A percentile compares a stretch with the other conserved stretches of the same genome.
Conservation (phyloP, 64 coral and sea anemone genomes). For the Stichodactyla mertensii region DNA sequence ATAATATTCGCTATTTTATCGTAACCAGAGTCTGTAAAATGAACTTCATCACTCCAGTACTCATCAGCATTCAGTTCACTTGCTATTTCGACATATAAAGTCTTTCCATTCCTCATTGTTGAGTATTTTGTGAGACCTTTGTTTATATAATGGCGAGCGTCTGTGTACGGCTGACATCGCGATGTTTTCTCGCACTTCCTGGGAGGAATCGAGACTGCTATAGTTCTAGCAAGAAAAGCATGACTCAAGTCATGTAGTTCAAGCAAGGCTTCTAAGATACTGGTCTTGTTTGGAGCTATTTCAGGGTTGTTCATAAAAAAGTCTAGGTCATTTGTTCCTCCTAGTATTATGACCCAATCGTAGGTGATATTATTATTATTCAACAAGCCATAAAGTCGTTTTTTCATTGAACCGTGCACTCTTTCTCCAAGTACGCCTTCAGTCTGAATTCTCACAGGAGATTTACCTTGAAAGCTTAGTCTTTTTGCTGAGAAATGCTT, state of each 20-base stretch:
- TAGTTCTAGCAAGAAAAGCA: constrained; percentile 1
- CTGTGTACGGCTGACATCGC: not conserved
- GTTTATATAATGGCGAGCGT: not conserved
- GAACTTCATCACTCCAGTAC: not conserved
- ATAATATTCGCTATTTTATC: constrained; percentile 1
- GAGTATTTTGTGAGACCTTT: not conserved
- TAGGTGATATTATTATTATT: not conserved
- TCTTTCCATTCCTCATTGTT: not conserved
- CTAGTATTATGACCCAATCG: not conserved
- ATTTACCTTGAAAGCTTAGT: too few relatives aligned
- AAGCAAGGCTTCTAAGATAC: not conserved
- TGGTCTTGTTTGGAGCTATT: not conserved
- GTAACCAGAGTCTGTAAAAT: not conserved
- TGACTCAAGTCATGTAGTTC: not conserved
- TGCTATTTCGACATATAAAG: not conserved
- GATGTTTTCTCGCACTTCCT: not conserved
- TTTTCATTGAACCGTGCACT: not conserved
- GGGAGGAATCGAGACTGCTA: not conserved
- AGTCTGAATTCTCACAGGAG: not conserved
- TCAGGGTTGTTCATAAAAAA: not conserved
- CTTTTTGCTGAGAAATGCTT: too few relatives aligned
- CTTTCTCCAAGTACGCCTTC: not conserved
- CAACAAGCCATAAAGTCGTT: not conserved
- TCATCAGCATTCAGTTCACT: not conserved
- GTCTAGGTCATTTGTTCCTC: not conserved